Evolutionary conservation across 2,113 vertebrate species (phyloP), one percentile per base, ranked within the genome.

Genomic region (Phylloscopus trochiloides): DNA sequence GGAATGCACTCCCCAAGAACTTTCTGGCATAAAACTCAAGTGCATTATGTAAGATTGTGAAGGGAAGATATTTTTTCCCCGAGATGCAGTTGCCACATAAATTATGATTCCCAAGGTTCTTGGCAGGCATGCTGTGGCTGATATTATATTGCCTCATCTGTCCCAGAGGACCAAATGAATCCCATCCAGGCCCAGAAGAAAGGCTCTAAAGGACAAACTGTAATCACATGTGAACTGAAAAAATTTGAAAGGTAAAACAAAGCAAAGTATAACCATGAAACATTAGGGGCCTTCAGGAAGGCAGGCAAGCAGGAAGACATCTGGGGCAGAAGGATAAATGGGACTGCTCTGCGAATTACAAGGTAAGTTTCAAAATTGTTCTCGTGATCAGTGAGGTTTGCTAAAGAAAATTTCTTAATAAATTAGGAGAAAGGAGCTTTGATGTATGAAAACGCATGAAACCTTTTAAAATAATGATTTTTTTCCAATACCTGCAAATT

Each of bases 61-160:
- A 76, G 14, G 17, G 8, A 59, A 47, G 21, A 19, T 22, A 47
- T 5, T 67, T 40, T 65, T n/a, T 28, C n/a, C 20, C 32, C 8
- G 3, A 78, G 67, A 79, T 48, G n/a, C 51, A n/a, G 21, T 12
- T 80, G 55, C 17, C 47, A 61, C 4, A 5, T n/a, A 66, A 72
- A 55, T 68, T 26, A 74, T 14, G 13, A 81, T 45, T 48, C 22
- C 15, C 26, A 57, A 25, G 51, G 15, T 29, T 80, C 50, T 42
- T 2, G 3, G 29, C 2, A 1, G 21, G 28, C 25, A n/a, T 70
- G 19, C 28, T 65, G 21, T 0, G 0, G 15, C 68, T 55, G 63
- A 52, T 15, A 16, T 21, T 55, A 11, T 17, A 72, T 22, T 52
- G 73, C 12, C 32, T 77, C 9, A 81, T 36, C 8, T 42, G 40